Base-by-base conservation (phyloP, 2,888 invertebrate genomes). In the Agrochola lychnidis region DNA sequence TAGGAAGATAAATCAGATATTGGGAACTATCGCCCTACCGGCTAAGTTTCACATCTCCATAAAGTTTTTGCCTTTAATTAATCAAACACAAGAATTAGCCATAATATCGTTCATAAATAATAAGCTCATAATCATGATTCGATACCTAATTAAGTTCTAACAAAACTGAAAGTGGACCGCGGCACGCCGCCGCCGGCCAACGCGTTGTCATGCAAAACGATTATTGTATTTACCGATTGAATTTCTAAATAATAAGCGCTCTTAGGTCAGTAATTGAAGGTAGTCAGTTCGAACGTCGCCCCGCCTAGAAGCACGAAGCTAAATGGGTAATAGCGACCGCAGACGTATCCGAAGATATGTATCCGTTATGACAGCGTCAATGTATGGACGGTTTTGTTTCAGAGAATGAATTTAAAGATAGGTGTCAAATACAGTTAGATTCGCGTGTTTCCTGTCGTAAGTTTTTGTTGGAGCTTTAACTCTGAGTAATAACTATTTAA, bases 191-290 rank as follows among this genome's bases (percentile, higher is more conserved):
- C 84, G 82, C 79, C 74, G 82, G 84, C 90, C 91, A 90, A 89
- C 90, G 91, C 92, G 91, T 90, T 93, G 94, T 94, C 93, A 94
- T 92, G 93, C 91, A 86, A 93, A 93, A 90, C 92, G 92, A 94
- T 95, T 92, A 94, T 93, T 93, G 91, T 94, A 94, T 93, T 95
- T 94, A 95, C 91, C 89, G 90, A 94, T 91, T 89, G 90, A 93
- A 95, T 95, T 94, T 94, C 94, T 93, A 93, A 90, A 92, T 96
- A 95, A 95, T 95, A 91, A 94, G 89, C 91, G 92, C 93, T 95
- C 94, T 94, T 93, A 89, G 90, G 86, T 76, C 84, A 83, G 81
- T 95, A 95, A 96, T 95, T 95, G 94, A 92, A 92, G 94, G 94
- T 93, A 93, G 91, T 93, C 92, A 90, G 82, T 87, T 88, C 84